Percentiles rank a stretch among this genome's conserved stretches.
Conservation (phyloP, 2,113 vertebrate genomes). For the Fukomys damarensis region DNA sequence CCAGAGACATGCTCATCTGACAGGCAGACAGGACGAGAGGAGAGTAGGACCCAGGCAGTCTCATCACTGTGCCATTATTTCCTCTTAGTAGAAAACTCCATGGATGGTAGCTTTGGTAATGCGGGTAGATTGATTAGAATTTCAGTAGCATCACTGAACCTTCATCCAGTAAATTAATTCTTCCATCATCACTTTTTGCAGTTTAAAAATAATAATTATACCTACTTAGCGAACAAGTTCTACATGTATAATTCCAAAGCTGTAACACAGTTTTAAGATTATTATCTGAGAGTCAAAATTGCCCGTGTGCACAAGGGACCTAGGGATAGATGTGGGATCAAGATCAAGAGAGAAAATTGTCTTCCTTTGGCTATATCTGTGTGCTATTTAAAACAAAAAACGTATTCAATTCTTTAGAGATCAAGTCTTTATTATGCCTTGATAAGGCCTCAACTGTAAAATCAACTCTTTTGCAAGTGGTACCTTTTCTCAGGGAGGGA, state of each 20-base stretch:
- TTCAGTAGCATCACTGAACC: not conserved
- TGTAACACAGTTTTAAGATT: not conserved
- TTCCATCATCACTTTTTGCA: not conserved
- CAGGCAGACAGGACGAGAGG: too few relatives aligned
- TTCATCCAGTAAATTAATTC: not conserved
- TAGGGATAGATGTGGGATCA: rapidly evolving
- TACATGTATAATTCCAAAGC: not conserved
- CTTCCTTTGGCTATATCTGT: not conserved
- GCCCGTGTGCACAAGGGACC: not conserved
- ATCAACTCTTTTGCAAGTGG: conserved; percentile 15
- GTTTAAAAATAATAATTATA: not conserved
- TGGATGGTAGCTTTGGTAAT: not conserved
- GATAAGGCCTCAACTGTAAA: not conserved
- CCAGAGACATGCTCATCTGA: not conserved
- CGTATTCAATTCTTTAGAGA: not conserved
- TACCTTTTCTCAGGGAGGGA: conserved; percentile 24
- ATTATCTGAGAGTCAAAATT: not conserved
- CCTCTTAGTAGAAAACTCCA: not conserved
- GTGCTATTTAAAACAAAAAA: not conserved
- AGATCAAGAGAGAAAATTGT: not conserved
- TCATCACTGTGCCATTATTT: not conserved
- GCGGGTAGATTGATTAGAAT: not conserved
- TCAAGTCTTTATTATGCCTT: not conserved
- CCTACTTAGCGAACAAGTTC: not conserved
- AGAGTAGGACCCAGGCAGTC: not conserved